Percentiles rank a stretch among this genome's conserved stretches.
These are phyloP conservation scores for Cantharis nigra DNA, from an alignment of 2,888 invertebrate genomes.

Conservation along the genomic window DNA sequence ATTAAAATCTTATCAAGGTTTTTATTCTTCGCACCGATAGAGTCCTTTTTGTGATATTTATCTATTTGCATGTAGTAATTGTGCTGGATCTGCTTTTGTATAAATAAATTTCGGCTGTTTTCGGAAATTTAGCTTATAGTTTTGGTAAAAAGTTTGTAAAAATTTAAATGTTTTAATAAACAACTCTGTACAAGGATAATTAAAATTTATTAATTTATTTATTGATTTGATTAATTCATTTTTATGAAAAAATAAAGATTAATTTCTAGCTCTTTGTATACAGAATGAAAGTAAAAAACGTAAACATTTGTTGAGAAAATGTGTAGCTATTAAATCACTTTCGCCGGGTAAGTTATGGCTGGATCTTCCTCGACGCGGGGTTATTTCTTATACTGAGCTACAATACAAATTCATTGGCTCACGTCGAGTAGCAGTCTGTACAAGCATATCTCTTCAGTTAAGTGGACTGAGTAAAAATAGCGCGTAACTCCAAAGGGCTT, in stretches of 20 bases:
- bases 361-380: constrained; percentile 27
- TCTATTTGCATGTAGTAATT: too few species aligned
- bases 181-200: too few species aligned
- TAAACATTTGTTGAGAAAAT: constrained; percentile 38
- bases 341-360: constrained; percentile 32
- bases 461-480: constrained; percentile 23
- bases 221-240: neutral
- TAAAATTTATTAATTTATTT: neutral
- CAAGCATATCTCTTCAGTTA: constrained; percentile 24
- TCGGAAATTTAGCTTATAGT: too few species aligned
- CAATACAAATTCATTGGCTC: constrained; percentile 32
- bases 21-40: too few species aligned
- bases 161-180: too few species aligned
- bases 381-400: constrained; percentile 27
- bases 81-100: too few species aligned
- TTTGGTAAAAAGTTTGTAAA: too few species aligned
- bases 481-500: constrained; percentile 5
- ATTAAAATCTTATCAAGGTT: too few species aligned
- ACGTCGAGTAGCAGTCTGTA: constrained; percentile 26
- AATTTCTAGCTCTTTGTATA: constrained; percentile 31
- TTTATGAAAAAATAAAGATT: constrained; percentile 31
- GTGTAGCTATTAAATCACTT: constrained; percentile 40
- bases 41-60: too few species aligned
- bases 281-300: constrained; percentile 36
- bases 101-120: too few species aligned